phyloP scores from a whole-genome alignment of 1,140 invertebrate species.

The Gonioctena quinquepunctata region DNA sequence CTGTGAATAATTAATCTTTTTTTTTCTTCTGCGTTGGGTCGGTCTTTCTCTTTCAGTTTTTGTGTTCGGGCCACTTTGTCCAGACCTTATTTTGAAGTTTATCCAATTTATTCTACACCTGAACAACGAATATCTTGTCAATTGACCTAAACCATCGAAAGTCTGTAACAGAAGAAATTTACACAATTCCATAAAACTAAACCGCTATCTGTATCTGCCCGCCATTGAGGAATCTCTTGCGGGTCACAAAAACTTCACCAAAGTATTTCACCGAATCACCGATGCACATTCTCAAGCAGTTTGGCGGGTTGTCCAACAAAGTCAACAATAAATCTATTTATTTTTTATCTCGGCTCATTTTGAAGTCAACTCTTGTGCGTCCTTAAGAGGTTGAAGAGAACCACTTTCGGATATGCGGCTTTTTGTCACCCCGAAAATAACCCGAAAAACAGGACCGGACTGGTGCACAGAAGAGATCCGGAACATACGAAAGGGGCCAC shows the following conservation, averaged over 20 bases:
- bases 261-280: neutral
- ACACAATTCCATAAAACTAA: too few relatives aligned
- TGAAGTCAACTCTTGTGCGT: neutral
- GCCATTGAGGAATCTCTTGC: neutral
- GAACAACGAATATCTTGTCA: neutral
- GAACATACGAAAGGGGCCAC: too few relatives aligned
- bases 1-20: too few relatives aligned
- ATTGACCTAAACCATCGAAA: neutral
- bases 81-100: neutral
- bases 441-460: neutral
- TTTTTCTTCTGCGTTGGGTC: too few relatives aligned
- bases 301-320: neutral
- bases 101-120: neutral
- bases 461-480: too few relatives aligned
- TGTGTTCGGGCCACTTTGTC: too few relatives aligned
- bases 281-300: neutral
- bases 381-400: neutral
- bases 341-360: neutral
- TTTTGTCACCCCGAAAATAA: neutral
- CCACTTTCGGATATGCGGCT: neutral
- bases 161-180: too few relatives aligned
- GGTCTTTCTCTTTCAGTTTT: too few relatives aligned
- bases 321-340: neutral
- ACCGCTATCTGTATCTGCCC: neutral
- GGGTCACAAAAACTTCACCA: neutral